Evolutionary conservation across 2,113 vertebrate genomes (phyloP), one percentile per base, ranked within the genome.

Genomic region (Oncorhynchus keta): DNA sequence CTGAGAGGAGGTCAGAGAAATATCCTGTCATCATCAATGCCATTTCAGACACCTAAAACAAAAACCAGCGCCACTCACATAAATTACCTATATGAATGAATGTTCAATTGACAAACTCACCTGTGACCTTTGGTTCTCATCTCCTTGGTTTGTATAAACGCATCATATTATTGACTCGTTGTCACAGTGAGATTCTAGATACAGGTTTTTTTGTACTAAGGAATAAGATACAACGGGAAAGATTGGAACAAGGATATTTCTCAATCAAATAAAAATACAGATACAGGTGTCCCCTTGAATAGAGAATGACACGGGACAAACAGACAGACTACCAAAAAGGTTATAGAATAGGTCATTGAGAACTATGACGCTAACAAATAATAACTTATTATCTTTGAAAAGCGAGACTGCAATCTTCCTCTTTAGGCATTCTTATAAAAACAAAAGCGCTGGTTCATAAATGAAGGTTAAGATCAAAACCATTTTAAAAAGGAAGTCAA

Each of bases 391-490:
- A 8, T 49, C 22, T 28, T 30, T 66, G n/a, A 73, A 71, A 81
- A 84, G 70, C 39, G 14, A 68, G 84, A 86, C 70, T 84, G 78
- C 69, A 81, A 72, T 76, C 65, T 69, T 18, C 74, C 7, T 77
- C 28, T 14, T 71, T 82, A 74, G 67, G 76, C 72, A 57, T 80
- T 68, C 68, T 75, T 35, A 77, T 77, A 76, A 20, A 81, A 83
- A 84, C 48, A 79, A 82, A 82, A 82, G 7, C 18, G 64, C 32
- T 20, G 67, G 32, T 35, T 67, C 81, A 79, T 18, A 72, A 11
- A 67, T 80, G 1, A 74, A 39, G 67, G 2, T 24, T 28, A 71
- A 45, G 39, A 45, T 45, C 9, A 48, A 69, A 62, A 7, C 76
- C 70, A 68, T 64, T 81, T 78, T 84, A 28, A 35, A 28, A 35